Percentiles rank a stretch among this genome's conserved stretches.
Evolutionary conservation across 2,888 invertebrate genomes (phyloP).

Genomic region (Aquatica leii): DNA sequence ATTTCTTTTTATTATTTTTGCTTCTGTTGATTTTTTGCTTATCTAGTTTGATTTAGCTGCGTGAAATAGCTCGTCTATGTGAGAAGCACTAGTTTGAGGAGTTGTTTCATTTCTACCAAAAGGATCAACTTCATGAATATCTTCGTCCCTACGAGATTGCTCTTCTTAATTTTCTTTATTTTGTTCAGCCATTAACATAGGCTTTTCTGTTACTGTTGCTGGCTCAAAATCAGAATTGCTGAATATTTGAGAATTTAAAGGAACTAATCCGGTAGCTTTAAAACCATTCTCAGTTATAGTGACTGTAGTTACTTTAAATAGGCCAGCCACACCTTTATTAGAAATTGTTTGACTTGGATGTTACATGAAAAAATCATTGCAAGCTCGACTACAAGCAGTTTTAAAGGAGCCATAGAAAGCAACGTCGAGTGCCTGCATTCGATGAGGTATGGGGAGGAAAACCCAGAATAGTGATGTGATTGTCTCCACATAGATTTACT

Average conservation of each 20-base stretch:
- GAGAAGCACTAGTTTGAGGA: not conserved
- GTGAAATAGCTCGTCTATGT: not conserved
- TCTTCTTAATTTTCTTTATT: not conserved
- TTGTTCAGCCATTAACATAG: not conserved
- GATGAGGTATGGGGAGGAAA: not conserved
- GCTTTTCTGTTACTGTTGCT: not conserved
- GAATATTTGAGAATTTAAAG: not conserved
- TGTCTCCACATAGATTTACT: not conserved
- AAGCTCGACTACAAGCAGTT: slow-evolving; percentile 2
- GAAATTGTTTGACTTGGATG: not conserved
- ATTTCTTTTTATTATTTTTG: not conserved
- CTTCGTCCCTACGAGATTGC: not conserved
- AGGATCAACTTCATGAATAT: not conserved
- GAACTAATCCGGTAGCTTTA: slow-evolving; percentile 3
- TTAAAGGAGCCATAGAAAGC: not conserved
- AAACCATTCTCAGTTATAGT: not conserved
- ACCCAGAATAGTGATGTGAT: not conserved
- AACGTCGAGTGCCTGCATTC: not conserved
- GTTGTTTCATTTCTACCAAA: not conserved
- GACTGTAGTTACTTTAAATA: not conserved
- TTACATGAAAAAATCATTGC: slow-evolving; percentile 2
- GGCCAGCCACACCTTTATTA: too few species aligned
- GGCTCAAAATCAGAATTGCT: not conserved
- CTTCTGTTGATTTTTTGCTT: not conserved
- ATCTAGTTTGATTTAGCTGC: not conserved